A percentile compares a stretch with the other conserved stretches of the same genome.
Conservation (phyloP, 2,888 invertebrate species). For the Rhagium mordax region DNA sequence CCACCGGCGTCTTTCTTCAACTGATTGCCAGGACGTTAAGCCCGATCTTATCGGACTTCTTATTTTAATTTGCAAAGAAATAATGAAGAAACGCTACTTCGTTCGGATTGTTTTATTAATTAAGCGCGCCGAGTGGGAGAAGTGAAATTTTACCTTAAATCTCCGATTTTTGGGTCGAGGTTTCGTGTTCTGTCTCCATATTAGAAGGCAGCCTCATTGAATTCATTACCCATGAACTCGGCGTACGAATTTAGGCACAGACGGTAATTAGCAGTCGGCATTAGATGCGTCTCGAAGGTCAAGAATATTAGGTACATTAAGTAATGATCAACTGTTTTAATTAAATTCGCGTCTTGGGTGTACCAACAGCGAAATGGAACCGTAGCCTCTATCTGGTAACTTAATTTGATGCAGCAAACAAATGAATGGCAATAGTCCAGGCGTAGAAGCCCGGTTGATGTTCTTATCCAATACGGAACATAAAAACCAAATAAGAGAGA, state of each 20-base stretch:
- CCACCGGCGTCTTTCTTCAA: slow-evolving; percentile 33
- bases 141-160: slow-evolving; percentile 28
- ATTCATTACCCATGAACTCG: slow-evolving; percentile 21
- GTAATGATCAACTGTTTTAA: background rate
- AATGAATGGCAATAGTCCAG: no score
- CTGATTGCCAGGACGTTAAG: slow-evolving; percentile 21
- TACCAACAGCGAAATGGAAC: background rate
- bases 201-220: slow-evolving; percentile 23
- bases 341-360: background rate
- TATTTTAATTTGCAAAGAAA: slow-evolving; percentile 21
- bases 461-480: no score
- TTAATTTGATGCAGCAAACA: background rate
- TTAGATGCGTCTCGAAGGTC: slow-evolving; percentile 9
- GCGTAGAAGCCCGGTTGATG: no score
- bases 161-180: slow-evolving; percentile 32
- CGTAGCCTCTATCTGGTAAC: background rate
- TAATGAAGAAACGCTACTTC: background rate
- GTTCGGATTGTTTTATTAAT: slow-evolving; percentile 17
- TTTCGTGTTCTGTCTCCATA: slow-evolving; percentile 18
- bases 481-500: no score
- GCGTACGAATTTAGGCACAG: slow-evolving; percentile 17
- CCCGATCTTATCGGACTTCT: slow-evolving; percentile 24
- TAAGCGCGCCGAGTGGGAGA: background rate
- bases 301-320: slow-evolving; percentile 3
- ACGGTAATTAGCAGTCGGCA: slow-evolving; percentile 19